Evolutionary conservation across 2,888 invertebrate species (phyloP), one percentile per base, ranked within the genome.

Genomic region (Blastobasis lacticolella): DNA sequence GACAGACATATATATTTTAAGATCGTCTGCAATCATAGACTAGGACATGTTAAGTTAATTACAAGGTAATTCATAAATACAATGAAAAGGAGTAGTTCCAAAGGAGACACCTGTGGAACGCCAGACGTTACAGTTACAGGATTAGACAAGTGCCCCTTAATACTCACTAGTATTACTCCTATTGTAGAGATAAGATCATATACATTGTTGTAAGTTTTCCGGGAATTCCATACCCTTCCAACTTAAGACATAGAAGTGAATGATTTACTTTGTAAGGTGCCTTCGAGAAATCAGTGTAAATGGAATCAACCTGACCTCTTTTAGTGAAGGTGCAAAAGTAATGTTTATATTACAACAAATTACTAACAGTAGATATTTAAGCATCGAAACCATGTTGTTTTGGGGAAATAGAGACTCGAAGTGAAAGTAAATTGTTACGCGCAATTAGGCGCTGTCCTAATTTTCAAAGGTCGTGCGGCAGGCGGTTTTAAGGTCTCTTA

Each of bases 51-150:
- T 8, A 48, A 41, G 5, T 38, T 4, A 8, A 10, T n/a, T 1
- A 36, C 9, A 6, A 48, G 42, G 10, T 48, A 41, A 23, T 48
- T 41, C 1, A 48, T 37, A 42, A 50, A 46, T 9, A 47, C 23
- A 10, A 46, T 23, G n/a, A 50, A 50, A 5, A 50, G 23, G 10
- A 50, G 10, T 5, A 46, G 50, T 3, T 46, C 50, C 6, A 50
- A 10, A 46, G 46, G 50, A 6, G 50, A 50, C 5, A 46, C 50
- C 38, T 50, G 50, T 4, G 50, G 46, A 5, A 50, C 50, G 6
- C 50, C 50, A 7, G 50, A 50, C 5, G 45, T 38, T 1, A 52
- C 7, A 7, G 8, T 23, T 6, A 10, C 44, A n/a, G 9, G 6
- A 37, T 37, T 41, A 8, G 52, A 52, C 4, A 23, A 9, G 36